A percentile compares a stretch with the other conserved stretches of the same genome.
phyloP scores from a whole-genome alignment of 2,888 invertebrate species.

The Amblyjoppa fuscipennis region DNA sequence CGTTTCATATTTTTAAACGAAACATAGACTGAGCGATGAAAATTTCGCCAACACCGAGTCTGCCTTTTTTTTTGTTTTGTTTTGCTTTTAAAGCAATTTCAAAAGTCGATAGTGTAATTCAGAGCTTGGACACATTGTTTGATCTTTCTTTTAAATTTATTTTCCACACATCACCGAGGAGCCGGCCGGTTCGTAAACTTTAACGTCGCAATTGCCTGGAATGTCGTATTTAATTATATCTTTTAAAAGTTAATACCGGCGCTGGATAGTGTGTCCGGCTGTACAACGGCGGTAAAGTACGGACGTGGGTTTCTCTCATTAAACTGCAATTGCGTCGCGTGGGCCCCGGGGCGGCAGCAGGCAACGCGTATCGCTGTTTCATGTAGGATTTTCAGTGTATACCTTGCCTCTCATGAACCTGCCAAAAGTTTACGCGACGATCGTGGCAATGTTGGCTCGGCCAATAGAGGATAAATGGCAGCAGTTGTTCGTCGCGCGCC shows the following conservation, averaged over 20 bases:
- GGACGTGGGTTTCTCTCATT: constrained; percentile 59
- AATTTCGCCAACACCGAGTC: neutral
- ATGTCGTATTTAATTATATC: constrained; percentile 63
- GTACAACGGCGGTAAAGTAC: constrained; percentile 37
- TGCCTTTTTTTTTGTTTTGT: neutral
- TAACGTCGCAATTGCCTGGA: constrained; percentile 53
- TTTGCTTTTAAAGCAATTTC: neutral
- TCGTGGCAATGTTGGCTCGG: constrained; percentile 6
- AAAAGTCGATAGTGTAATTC: neutral
- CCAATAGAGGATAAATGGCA: neutral
- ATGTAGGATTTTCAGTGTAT: constrained; percentile 6
- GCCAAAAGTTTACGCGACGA: neutral
- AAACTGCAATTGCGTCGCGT: constrained; percentile 55
- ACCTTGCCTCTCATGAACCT: neutral
- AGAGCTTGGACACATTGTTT: neutral
- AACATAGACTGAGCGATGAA: too few species aligned
- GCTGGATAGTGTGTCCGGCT: neutral
- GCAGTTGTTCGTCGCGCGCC: neutral
- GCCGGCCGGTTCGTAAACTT: constrained; percentile 44
- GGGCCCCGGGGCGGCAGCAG: neutral
- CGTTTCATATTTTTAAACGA: too few species aligned
- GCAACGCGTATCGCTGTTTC: constrained; percentile 26
- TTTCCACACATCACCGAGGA: neutral
- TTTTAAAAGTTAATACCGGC: constrained; percentile 63
- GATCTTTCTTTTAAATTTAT: neutral